Percentiles rank a stretch among this genome's conserved stretches.
Conservation (phyloP, 2,797 vertebrate species). For the Steatocranus sp. region DNA sequence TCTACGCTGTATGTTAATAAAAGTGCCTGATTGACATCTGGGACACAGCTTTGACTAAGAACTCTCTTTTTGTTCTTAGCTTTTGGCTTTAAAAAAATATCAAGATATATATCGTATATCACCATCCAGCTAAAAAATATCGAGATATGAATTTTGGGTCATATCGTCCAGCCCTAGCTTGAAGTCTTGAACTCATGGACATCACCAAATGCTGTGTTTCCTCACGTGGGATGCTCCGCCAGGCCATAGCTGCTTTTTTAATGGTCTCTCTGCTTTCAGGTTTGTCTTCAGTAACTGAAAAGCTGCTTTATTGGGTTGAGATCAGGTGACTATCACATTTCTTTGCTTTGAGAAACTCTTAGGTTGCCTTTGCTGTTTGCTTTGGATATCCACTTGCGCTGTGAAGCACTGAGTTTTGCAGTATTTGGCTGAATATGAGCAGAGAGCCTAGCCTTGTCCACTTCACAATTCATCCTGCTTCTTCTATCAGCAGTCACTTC, state of each 20-base stretch:
- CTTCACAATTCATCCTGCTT: neutral
- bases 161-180: too few relatives aligned
- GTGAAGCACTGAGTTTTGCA: neutral
- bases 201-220: neutral
- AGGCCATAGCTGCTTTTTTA: neutral
- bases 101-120: too few relatives aligned
- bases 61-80: too few relatives aligned
- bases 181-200: neutral
- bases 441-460: neutral
- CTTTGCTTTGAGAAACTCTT: neutral
- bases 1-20: too few relatives aligned
- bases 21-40: too few relatives aligned
- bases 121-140: too few relatives aligned
- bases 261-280: neutral
- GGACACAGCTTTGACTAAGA: too few relatives aligned
- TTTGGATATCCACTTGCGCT: neutral
- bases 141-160: too few relatives aligned
- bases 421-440: neutral
- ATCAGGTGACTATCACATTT: neutral
- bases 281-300: neutral
- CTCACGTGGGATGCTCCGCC: neutral
- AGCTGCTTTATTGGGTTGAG: neutral
- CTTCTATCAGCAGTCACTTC: neutral
- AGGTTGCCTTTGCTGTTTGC: neutral
- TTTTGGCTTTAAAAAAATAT: too few relatives aligned